These are phyloP conservation scores for Chrysomallon squamiferum DNA, from an alignment of 1,140 invertebrate species.

Conservation along the genomic window DNA sequence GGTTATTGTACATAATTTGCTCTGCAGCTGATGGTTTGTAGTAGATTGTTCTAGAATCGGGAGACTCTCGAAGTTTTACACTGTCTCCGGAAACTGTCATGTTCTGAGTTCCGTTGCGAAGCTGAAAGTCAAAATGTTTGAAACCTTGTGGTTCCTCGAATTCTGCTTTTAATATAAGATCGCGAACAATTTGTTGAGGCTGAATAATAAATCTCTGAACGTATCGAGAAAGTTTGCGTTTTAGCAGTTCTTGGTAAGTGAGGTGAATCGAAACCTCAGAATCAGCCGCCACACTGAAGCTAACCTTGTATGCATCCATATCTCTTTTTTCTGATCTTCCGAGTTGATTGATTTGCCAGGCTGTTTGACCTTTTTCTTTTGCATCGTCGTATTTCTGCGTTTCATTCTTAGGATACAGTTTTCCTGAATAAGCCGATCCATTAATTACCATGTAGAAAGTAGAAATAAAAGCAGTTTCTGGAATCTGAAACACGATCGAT, in stretches of 20 bases:
- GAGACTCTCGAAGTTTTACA: background rate
- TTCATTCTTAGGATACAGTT: too few species aligned
- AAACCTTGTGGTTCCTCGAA: background rate
- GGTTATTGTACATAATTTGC: background rate
- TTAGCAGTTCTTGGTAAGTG: slow-evolving; percentile 10
- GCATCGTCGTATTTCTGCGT: too few species aligned
- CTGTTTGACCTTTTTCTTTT: too few species aligned
- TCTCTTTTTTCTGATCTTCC: too few species aligned
- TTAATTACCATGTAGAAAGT: too few species aligned
- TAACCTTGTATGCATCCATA: too few species aligned
- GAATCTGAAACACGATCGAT: too few species aligned
- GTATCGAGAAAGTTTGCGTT: slow-evolving; percentile 3
- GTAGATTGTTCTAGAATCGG: background rate
- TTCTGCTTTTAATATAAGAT: background rate
- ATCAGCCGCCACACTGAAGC: too few species aligned
- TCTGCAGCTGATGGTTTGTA: slow-evolving; percentile 20
- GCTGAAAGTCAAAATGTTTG: background rate
- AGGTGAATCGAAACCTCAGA: too few species aligned
- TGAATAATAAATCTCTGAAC: slow-evolving; percentile 15
- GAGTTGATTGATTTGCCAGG: too few species aligned
- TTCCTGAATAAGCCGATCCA: too few species aligned
- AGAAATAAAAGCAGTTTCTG: too few species aligned
- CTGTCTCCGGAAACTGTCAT: background rate
- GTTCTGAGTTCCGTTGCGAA: background rate
- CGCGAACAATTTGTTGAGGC: slow-evolving; percentile 16